Evolutionary conservation across 1,140 invertebrate genomes (phyloP).

Genomic region (Drosophila paulistorum): DNA sequence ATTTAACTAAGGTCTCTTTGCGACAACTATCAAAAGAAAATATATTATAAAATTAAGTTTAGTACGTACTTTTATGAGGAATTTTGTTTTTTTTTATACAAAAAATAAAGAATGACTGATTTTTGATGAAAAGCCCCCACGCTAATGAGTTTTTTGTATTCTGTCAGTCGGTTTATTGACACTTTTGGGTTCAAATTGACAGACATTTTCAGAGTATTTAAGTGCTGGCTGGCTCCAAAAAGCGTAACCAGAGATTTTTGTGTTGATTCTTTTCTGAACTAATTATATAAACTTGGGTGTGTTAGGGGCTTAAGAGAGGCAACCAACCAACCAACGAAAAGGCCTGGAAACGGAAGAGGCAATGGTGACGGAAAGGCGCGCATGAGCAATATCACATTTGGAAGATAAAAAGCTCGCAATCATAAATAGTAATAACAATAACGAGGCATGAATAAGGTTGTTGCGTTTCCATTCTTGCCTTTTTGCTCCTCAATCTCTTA

Average conservation of each 20-base stretch:
- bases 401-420: constrained; percentile 65
- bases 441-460: constrained; percentile 64
- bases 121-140: constrained; percentile 36
- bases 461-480: constrained; percentile 22
- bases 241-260: constrained; percentile 49
- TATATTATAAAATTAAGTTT: constrained; percentile 53
- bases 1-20: constrained; percentile 23
- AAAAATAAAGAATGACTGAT: constrained; percentile 74
- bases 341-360: constrained; percentile 64
- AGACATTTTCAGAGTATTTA: constrained; percentile 4
- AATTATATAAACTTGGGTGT: constrained; percentile 64
- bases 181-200: constrained; percentile 15
- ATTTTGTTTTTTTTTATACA: constrained; percentile 61
- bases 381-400: constrained; percentile 73
- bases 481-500: not conserved
- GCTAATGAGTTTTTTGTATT: not conserved
- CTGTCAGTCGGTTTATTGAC: constrained; percentile 43
- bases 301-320: constrained; percentile 35
- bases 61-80: constrained; percentile 48
- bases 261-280: constrained; percentile 38
- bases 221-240: constrained; percentile 7
- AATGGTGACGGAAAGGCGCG: constrained; percentile 54
- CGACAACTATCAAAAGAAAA: constrained; percentile 9
- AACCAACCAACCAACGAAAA: constrained; percentile 9
- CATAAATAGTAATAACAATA: constrained; percentile 58